A percentile compares a stretch with the other conserved stretches of the same genome.
Conservation (phyloP, 1,140 invertebrate species). For the Papilio dardanus region DNA sequence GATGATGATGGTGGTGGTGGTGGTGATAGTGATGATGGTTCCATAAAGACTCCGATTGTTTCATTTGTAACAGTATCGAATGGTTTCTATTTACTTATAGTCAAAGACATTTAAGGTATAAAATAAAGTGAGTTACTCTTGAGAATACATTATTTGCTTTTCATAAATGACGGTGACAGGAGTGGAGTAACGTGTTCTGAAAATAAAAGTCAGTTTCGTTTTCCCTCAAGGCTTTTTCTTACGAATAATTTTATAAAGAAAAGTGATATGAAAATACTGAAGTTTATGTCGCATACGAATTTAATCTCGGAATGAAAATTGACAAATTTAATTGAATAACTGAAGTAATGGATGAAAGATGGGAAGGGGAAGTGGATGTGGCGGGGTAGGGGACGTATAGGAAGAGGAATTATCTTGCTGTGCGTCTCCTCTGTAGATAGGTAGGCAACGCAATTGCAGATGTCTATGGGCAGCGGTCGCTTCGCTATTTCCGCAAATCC, state of each 20-base stretch:
- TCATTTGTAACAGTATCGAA: too few species aligned
- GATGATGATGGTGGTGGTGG: too few species aligned
- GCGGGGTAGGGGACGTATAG: too few species aligned
- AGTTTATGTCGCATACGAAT: neutral
- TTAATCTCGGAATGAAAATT: neutral
- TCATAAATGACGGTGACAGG: slow-evolving; percentile 11
- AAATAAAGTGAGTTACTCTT: neutral
- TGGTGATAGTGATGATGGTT: too few species aligned
- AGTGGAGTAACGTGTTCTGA: slow-evolving; percentile 14
- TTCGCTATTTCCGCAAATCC: too few species aligned
- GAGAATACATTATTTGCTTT: slow-evolving; percentile 1
- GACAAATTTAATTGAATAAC: neutral
- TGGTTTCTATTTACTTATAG: neutral
- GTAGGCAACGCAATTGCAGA: too few species aligned
- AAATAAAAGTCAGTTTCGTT: slow-evolving; percentile 9
- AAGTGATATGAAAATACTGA: neutral
- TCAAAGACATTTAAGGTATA: neutral
- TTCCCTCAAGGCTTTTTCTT: slow-evolving; percentile 3
- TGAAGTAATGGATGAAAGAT: too few species aligned
- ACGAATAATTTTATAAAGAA: neutral
- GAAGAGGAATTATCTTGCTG: too few species aligned
- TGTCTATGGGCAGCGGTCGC: too few species aligned
- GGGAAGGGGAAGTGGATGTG: too few species aligned
- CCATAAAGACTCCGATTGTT: neutral
- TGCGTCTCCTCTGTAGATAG: too few species aligned